Base-by-base conservation (phyloP, 1,140 invertebrate species). In the Neodiprion virginianus region DNA sequence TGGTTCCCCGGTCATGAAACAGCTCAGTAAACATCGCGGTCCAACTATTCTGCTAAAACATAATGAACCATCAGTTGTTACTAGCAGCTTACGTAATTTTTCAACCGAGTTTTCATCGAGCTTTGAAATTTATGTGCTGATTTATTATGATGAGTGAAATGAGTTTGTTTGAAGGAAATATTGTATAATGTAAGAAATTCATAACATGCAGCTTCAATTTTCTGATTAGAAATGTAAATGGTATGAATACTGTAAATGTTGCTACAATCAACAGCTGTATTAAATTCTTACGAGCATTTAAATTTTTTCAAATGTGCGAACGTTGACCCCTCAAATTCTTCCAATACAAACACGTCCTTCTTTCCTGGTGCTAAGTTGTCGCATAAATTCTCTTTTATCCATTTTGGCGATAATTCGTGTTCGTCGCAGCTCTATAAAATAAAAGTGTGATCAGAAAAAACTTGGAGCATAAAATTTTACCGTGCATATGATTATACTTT, bases 11-110 rank as follows among this genome's bases (percentile, higher is more conserved):
- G 93, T 91, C 17, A 90, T 89, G 67, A 96, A 86, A 81, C 95
- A 96, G 71, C 91, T 90, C 11, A 95, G 87, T n/a, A 97, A 84
- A 83, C 95, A 97, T 53, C 91, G 90, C 11, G 96, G 95, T 0
- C 96, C 95, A 74, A 96, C 85, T 73, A 97, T 90, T 82, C 93
- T 94, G 84, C 88, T 92, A 79, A 79, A 88, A 79, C 70, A 76
- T 74, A 75, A 79, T 72, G 14, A 53, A 73, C n/a, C 50, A 76
- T 48, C 76, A 78, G 8, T 72, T 74, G 21, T 77, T 68, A 14
- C n/a, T 77, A 28, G 71, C 65, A 40, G 5, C 1, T 40, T 3
- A 40, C 1, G 28, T 40, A 40, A 40, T 5, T 40, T 40, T 40
- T 40, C 1, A 40, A 40, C 28, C 5, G 28, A 40, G 28, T 40